Conservation (phyloP, 2,113 vertebrate genomes). For the Bagarius yarrelli region DNA sequence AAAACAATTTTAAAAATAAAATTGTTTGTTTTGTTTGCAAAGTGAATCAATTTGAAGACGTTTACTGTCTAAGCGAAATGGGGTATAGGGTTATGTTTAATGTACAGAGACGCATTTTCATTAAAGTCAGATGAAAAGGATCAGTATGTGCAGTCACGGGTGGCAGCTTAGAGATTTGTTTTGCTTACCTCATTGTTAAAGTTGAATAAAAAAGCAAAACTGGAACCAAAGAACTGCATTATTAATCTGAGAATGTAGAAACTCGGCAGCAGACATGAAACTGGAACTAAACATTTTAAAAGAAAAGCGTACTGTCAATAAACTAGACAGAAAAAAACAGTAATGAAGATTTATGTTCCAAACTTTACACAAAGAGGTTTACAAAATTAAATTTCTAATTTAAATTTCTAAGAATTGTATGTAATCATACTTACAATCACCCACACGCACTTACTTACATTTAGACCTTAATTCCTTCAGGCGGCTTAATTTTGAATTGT, state of each 20-base stretch:
- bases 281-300: slow-evolving; percentile 4
- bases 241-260: slow-evolving; percentile 20
- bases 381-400: not conserved
- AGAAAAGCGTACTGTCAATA: not conserved
- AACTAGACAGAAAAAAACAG: not conserved
- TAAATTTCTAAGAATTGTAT: no score
- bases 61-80: not conserved
- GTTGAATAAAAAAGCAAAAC: slow-evolving; percentile 8
- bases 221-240: slow-evolving; percentile 10
- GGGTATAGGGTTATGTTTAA: slow-evolving; percentile 39
- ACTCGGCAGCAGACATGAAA: not conserved
- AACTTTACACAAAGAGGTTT: not conserved
- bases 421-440: slow-evolving; percentile 5
- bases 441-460: not conserved
- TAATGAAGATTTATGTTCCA: not conserved
- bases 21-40: not conserved
- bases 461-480: not conserved
- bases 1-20: not conserved
- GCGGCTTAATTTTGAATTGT: not conserved
- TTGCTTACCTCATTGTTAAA: slow-evolving; percentile 3
- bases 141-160: slow-evolving; percentile 37
- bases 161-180: slow-evolving; percentile 16
- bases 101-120: slow-evolving; percentile 60
- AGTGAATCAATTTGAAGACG: not conserved
- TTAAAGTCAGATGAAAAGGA: slow-evolving; percentile 39